Evolutionary conservation across 2,797 vertebrate species (phyloP).

Genomic region (Helostoma temminkii): DNA sequence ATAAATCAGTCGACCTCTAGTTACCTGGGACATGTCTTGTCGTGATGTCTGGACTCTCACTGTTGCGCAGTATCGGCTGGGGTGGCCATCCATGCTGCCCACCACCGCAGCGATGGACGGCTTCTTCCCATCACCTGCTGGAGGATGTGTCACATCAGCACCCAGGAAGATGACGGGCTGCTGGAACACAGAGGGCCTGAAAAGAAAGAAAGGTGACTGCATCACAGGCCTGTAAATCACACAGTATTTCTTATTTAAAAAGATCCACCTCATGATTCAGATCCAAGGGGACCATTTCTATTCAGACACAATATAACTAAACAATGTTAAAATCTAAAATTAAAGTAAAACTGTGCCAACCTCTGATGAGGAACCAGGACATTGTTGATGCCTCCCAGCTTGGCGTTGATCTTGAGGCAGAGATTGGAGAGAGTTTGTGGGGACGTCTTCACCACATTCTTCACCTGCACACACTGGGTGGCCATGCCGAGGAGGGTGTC

Average conservation of each 20-base stretch:
- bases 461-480: slow-evolving; percentile 98
- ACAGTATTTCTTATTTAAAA: not conserved
- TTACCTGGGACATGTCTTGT: slow-evolving; percentile 92
- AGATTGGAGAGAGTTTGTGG: slow-evolving; percentile 98
- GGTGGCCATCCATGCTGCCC: slow-evolving; percentile 98
- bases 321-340: not conserved
- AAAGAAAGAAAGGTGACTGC: not conserved
- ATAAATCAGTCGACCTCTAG: no score
- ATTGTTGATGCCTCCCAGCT: slow-evolving; percentile 98
- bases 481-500: slow-evolving; percentile 99
- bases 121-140: slow-evolving; percentile 96
- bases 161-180: slow-evolving; percentile 98
- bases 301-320: slow-evolving; percentile 9
- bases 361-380: slow-evolving; percentile 98
- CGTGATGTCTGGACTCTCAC: slow-evolving; percentile 97
- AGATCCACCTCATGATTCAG: slow-evolving; percentile 12
- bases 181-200: slow-evolving; percentile 97
- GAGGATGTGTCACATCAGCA: slow-evolving; percentile 96
- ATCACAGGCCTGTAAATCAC: not conserved
- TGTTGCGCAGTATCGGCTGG: slow-evolving; percentile 98
- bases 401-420: slow-evolving; percentile 99
- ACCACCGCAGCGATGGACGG: slow-evolving; percentile 97
- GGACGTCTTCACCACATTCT: slow-evolving; percentile 99
- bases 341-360: slow-evolving; percentile 81
- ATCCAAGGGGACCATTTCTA: not conserved